Conservation (phyloP, 2,888 invertebrate genomes). For the Dascillus cervinus region DNA sequence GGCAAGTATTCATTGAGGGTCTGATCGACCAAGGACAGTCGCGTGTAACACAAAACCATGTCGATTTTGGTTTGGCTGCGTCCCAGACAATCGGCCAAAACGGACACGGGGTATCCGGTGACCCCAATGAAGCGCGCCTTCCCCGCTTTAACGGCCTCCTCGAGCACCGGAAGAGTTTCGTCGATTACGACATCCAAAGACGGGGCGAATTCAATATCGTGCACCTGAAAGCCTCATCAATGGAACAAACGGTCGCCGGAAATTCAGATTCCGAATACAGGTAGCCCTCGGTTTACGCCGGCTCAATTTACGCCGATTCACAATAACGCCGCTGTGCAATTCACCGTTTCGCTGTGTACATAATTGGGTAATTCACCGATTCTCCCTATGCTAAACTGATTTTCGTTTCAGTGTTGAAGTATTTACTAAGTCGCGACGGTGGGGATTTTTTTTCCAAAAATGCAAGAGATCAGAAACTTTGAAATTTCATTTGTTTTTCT, state of each 20-base stretch:
- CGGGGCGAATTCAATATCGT: slow-evolving; percentile 84
- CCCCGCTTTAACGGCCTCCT: slow-evolving; percentile 62
- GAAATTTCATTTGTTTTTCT: too few relatives aligned
- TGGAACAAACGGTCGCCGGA: too few relatives aligned
- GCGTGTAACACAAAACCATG: slow-evolving; percentile 68
- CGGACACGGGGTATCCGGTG: slow-evolving; percentile 76
- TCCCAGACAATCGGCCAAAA: slow-evolving; percentile 66
- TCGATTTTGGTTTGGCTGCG: slow-evolving; percentile 58
- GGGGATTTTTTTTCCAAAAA: too few relatives aligned
- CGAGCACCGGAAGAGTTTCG: slow-evolving; percentile 79
- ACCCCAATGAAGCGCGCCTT: slow-evolving; percentile 76
- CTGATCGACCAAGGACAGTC: slow-evolving; percentile 74
- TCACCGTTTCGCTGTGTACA: too few relatives aligned
- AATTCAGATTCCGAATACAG: background rate
- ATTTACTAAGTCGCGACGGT: too few relatives aligned
- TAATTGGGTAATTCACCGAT: too few relatives aligned
- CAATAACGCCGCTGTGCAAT: too few relatives aligned
- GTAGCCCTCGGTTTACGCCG: too few relatives aligned
- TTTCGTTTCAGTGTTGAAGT: too few relatives aligned
- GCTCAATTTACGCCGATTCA: too few relatives aligned
- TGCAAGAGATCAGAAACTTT: too few relatives aligned
- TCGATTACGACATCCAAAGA: slow-evolving; percentile 66
- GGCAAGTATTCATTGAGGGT: slow-evolving; percentile 63
- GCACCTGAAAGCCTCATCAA: slow-evolving; percentile 56
- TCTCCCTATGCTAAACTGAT: too few relatives aligned